A percentile compares a stretch with the other conserved stretches of the same genome.
These are phyloP conservation scores for Andrena bucephala DNA, from an alignment of 2,888 invertebrate genomes.

Conservation along the genomic window DNA sequence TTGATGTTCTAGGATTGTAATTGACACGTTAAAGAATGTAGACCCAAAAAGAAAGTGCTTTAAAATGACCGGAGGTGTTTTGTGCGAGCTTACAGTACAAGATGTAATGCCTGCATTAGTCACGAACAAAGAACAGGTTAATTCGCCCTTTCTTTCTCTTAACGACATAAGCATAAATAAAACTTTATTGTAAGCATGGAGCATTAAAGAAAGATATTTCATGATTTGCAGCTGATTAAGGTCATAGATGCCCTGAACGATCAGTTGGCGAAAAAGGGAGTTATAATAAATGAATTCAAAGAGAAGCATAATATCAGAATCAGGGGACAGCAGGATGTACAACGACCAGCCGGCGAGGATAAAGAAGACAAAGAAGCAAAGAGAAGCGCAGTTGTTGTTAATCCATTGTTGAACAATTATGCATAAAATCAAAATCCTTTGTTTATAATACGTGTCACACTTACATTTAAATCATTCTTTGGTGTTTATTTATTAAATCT, in stretches of 20 bases:
- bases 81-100: constrained; percentile 96
- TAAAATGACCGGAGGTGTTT: constrained; percentile 96
- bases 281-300: constrained; percentile 96
- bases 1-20: constrained; percentile 91
- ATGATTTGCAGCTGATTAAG: constrained; percentile 88
- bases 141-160: neutral
- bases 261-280: constrained; percentile 94
- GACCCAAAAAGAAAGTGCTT: constrained; percentile 95
- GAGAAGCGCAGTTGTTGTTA: constrained; percentile 80
- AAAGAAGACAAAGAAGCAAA: constrained; percentile 80
- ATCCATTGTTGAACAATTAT: constrained; percentile 71
- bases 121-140: constrained; percentile 91
- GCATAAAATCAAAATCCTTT: constrained; percentile 43
- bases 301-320: constrained; percentile 95
- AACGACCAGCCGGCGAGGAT: constrained; percentile 76
- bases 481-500: constrained; percentile 55
- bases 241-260: constrained; percentile 92
- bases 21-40: constrained; percentile 95
- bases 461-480: constrained; percentile 34
- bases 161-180: neutral
- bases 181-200: neutral
- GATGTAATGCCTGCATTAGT: constrained; percentile 95
- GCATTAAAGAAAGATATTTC: constrained; percentile 1
- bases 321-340: constrained; percentile 89
- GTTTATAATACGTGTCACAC: constrained; percentile 25